Base-by-base conservation (phyloP, 2,113 vertebrate genomes). In the Tonatia bakeri region DNA sequence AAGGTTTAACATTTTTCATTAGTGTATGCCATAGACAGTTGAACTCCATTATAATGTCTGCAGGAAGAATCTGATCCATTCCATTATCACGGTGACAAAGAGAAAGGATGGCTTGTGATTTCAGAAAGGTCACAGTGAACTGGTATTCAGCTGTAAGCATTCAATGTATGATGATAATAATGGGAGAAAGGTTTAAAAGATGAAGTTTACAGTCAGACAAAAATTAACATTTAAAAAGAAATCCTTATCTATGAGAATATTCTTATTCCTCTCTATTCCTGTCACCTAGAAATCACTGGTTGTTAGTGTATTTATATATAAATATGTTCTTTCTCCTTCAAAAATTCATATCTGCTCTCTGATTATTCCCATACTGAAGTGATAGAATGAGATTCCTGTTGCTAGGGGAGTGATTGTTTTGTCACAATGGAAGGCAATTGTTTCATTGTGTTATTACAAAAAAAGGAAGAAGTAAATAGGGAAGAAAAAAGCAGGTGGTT, bases 1-100 rank as follows among this genome's bases (percentile, higher is more conserved):
- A 96, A 97, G 96, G 96, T 98, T 98, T 98, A 98, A 98, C 97
- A 98, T 98, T 99, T 98, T 98, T 98, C 97, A 98, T 98, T 98
- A 98, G 96, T 96, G 97, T 98, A 98, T 97, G 96, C 97, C 96
- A 96, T 97, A 98, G 98, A 98, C 97, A 98, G 98, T 98, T 98
- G 98, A 98, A 98, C 98, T 99, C 98, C 98, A 98, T 98, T 98
- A 98, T 97, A 98, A 97, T 98, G 98, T 98, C 98, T 98, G 97
- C 98, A 98, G 97, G 98, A 98, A 98, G 97, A 98, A 98, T 98
- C 98, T 98, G 98, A 98, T 98, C 97, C 97, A 95, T 98, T 98
- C 98, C 98, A 98, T 98, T 98, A 98, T 98, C 85, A 0, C 92
- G 92, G 89, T 98, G 98, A 98, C 98, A 98, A 98, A 98, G 98